phyloP scores from a whole-genome alignment of 2,888 invertebrate species.

The Lucinisca nassula region DNA sequence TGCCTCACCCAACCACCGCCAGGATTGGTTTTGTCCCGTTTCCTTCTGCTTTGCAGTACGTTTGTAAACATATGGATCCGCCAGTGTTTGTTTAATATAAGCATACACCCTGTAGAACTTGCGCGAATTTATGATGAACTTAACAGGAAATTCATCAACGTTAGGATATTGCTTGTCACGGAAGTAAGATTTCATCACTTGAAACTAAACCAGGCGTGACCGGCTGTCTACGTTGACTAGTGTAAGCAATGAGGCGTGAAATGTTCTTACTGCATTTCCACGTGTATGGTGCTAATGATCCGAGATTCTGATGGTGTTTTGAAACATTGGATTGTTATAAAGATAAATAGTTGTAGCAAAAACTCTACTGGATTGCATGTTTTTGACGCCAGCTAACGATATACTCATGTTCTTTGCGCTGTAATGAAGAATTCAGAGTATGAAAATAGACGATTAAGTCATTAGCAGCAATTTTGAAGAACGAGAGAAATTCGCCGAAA shows the following conservation, averaged over 20 bases:
- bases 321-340: conserved; percentile 2
- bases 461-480: conserved; percentile 10
- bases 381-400: conserved; percentile 19
- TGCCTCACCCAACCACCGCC: no score
- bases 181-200: conserved; percentile 69
- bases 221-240: conserved; percentile 26
- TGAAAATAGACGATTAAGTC: conserved; percentile 16
- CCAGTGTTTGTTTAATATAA: neutral
- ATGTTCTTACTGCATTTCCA: conserved; percentile 28
- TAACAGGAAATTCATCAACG: conserved; percentile 5
- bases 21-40: no score
- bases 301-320: conserved; percentile 8
- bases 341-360: conserved; percentile 11
- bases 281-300: conserved; percentile 20
- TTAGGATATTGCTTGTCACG: conserved; percentile 19
- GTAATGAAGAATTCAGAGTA: conserved; percentile 13
- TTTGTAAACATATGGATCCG: neutral
- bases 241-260: conserved; percentile 60
- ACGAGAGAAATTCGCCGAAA: neutral
- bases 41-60: no score
- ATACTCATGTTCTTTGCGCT: neutral
- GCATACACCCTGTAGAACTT: neutral
- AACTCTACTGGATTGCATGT: neutral
- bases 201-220: conserved; percentile 54
- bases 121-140: neutral